Conservation (phyloP, 1,140 invertebrate species). For the Drosophila watanabei region DNA sequence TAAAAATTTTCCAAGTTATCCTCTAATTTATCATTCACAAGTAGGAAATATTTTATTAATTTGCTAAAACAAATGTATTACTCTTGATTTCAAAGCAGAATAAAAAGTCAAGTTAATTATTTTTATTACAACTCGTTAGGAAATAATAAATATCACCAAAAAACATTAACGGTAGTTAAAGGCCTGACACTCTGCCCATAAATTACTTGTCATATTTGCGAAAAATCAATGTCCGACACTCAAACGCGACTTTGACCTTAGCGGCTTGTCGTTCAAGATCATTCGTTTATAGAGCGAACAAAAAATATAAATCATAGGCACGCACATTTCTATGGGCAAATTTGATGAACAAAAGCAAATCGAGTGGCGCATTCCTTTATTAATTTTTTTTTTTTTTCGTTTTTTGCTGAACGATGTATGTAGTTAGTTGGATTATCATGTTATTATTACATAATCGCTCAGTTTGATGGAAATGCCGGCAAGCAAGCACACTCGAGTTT, state of each 20-base stretch:
- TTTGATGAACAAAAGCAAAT: slow-evolving; percentile 42
- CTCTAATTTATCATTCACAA: background rate
- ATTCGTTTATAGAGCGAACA: slow-evolving; percentile 29
- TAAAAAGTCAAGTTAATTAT: background rate
- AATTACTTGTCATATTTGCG: slow-evolving; percentile 32
- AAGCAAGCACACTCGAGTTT: slow-evolving; percentile 32
- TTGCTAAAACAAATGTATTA: background rate
- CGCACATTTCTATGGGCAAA: slow-evolving; percentile 38
- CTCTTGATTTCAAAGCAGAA: background rate
- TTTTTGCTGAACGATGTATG: slow-evolving; percentile 29
- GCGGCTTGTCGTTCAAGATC: slow-evolving; percentile 66
- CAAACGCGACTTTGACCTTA: slow-evolving; percentile 71
- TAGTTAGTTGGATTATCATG: slow-evolving; percentile 50
- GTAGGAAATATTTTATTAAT: background rate
- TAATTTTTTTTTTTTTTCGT: slow-evolving; percentile 24
- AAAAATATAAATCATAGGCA: slow-evolving; percentile 38
- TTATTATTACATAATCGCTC: slow-evolving; percentile 74
- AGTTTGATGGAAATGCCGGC: slow-evolving; percentile 36
- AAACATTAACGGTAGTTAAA: background rate
- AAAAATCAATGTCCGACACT: slow-evolving; percentile 61
- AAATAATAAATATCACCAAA: background rate
- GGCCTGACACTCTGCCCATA: background rate
- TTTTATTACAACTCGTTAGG: background rate
- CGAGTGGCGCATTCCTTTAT: slow-evolving; percentile 23
- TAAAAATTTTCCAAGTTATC: background rate